Percentiles rank a stretch among this genome's conserved stretches.
These are phyloP conservation scores for Oriolus oriolus DNA, from an alignment of 2,113 vertebrate genomes.

Conservation along the genomic window DNA sequence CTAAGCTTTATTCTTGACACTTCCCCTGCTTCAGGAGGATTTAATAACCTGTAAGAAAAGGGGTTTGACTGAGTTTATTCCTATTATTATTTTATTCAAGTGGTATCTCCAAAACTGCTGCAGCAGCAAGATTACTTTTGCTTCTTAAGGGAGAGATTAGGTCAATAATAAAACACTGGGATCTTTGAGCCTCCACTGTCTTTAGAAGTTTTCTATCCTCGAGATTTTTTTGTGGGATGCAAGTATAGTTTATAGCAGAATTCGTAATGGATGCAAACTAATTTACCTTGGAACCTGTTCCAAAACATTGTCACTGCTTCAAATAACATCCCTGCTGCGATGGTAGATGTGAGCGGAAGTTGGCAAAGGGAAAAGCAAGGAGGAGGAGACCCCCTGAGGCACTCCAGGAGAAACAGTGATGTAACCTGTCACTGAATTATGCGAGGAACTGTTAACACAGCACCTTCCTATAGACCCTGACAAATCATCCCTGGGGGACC, in stretches of 20 bases:
- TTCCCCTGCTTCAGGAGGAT: not conserved
- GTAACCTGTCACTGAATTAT: not conserved
- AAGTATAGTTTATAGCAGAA: not conserved
- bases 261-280: not conserved
- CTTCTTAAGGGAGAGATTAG: not conserved
- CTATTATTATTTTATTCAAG: not conserved
- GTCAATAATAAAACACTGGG: not conserved
- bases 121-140: not conserved
- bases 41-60: not conserved
- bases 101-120: not conserved
- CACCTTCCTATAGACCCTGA: not conserved
- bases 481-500: not conserved
- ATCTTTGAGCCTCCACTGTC: not conserved
- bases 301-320: not conserved
- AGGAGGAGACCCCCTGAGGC: not conserved
- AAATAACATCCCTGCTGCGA: not conserved
- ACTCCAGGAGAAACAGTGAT: not conserved
- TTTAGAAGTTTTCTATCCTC: not conserved
- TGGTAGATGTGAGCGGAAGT: not conserved
- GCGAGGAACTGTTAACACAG: not conserved
- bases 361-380: not conserved
- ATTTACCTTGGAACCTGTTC: conserved; percentile 4
- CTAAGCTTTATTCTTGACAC: not conserved
- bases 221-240: not conserved
- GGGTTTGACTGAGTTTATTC: not conserved